Evolutionary conservation across 2,797 vertebrate genomes (phyloP).

Genomic region (Sorex maritimensis): DNA sequence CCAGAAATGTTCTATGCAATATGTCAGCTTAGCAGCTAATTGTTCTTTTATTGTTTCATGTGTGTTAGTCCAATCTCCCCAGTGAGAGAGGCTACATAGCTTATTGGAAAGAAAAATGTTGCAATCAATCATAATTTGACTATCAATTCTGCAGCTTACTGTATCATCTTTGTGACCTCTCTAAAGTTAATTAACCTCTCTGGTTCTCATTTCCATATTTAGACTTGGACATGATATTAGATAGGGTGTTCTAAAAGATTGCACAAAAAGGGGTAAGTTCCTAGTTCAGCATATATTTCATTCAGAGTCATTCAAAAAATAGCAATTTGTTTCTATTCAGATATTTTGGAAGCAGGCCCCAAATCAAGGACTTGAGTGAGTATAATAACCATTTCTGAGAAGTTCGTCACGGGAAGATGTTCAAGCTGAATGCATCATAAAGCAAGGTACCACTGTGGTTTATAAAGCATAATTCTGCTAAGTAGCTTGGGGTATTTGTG

Average conservation of each 20-base stretch:
- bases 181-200: conserved; percentile 37
- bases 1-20: conserved; percentile 70
- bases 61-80: background rate
- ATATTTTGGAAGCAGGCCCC: background rate
- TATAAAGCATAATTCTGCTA: background rate
- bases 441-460: background rate
- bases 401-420: background rate
- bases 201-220: background rate
- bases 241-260: background rate
- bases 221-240: background rate
- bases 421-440: background rate
- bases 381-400: background rate
- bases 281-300: background rate
- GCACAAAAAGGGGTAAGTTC: background rate
- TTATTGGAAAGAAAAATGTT: background rate
- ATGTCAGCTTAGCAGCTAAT: conserved; percentile 72
- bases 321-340: background rate
- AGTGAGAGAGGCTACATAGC: background rate
- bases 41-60: conserved; percentile 66
- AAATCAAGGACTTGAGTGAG: background rate
- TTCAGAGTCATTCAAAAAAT: background rate
- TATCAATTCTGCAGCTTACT: conserved; percentile 17
- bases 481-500: background rate
- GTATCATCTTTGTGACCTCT: background rate
- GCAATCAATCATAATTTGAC: conserved; percentile 53